Base-by-base conservation (phyloP, 2,797 vertebrate species). In the Catostomus latipinnis region DNA sequence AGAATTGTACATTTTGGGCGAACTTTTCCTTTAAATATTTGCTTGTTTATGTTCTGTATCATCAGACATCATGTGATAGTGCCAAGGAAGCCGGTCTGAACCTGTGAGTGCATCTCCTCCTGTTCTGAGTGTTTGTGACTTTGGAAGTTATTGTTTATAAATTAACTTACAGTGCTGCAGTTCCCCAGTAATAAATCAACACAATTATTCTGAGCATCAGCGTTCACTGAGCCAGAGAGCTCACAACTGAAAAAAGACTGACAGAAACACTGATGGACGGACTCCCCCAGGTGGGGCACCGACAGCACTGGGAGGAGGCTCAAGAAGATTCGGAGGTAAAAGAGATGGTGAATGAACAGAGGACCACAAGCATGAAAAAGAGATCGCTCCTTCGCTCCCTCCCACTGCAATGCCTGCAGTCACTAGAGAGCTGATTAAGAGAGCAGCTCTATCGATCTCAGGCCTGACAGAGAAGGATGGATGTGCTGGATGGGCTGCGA, bases 371-470 rank as follows among this genome's bases (percentile, higher is more conserved):
- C 34, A 34, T 2, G 34, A 34, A 34, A 34, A 34, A 34, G 34
- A 34, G 34, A 34, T 4, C 61, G 80, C 85, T 80, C 78, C 76
- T 78, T 62, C 75, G 34, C 58, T 74, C 63, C 80, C 74, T 75
- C 74, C 57, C 89, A 3, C 34, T 34, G 34, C 34, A 34, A 34
- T 88, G 83, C 80, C 92, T 87, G 89, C 89, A 91, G 92, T 89
- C 93, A 92, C 92, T 86, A 91, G 94, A 93, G 93, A 93, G 92
- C 93, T 93, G 94, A 95, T 94, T 94, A 94, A 94, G 93, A 90
- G 91, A 93, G 93, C 90, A 90, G 85, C 85, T 87, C 87, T 88
- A 94, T 94, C 90, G 93, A 94, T 95, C 91, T 91, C 88, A 75
- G 87, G 86, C 88, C 87, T 90, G 90, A 88, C 91, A 90, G 90